These are phyloP conservation scores for Tetropium fuscum DNA, from an alignment of 2,888 invertebrate species.

Conservation along the genomic window DNA sequence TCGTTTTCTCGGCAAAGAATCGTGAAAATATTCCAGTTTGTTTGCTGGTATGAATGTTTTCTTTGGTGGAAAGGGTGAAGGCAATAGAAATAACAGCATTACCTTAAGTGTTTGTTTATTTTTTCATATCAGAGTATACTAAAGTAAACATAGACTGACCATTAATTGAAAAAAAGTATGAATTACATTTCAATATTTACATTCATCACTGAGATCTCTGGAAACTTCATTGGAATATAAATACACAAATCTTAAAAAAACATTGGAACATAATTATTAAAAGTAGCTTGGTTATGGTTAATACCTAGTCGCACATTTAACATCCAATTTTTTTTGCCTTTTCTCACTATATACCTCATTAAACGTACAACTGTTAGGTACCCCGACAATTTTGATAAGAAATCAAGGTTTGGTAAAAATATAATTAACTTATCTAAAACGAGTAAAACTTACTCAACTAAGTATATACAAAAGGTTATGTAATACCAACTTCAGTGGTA, in stretches of 20 bases:
- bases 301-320: constrained; percentile 42
- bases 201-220: constrained; percentile 59
- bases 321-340: constrained; percentile 22
- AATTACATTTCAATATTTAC: constrained; percentile 56
- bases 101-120: constrained; percentile 60
- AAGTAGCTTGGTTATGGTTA: constrained; percentile 33
- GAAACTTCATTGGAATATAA: constrained; percentile 59
- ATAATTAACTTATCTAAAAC: constrained; percentile 33
- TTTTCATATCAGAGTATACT: constrained; percentile 63
- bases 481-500: constrained; percentile 34
- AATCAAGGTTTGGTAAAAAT: constrained; percentile 31
- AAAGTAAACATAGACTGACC: constrained; percentile 64
- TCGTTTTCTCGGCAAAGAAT: no score
- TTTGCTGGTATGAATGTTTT: no score
- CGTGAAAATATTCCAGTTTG: no score
- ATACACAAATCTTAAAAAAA: constrained; percentile 53
- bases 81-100: no score
- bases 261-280: constrained; percentile 33
- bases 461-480: constrained; percentile 43
- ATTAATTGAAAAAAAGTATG: constrained; percentile 58
- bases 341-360: constrained; percentile 19
- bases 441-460: constrained; percentile 41
- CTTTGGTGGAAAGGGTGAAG: no score
- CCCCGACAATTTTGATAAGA: constrained; percentile 37
- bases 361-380: constrained; percentile 36